Evolutionary conservation across 2,888 invertebrate species (phyloP).

Genomic region (Cephus nigrinus): DNA sequence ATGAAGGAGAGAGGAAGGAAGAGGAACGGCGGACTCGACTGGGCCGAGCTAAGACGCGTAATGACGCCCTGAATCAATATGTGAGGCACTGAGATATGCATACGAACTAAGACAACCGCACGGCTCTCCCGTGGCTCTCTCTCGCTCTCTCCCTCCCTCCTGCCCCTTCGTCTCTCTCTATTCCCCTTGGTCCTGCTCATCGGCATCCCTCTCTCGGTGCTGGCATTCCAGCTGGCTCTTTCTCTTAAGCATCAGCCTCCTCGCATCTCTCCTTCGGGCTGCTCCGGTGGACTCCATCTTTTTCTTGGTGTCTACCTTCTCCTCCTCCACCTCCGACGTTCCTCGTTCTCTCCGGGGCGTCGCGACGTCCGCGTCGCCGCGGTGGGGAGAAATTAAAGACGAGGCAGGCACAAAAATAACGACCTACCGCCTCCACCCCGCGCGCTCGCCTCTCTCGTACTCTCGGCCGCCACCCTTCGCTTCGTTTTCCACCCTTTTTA

Average conservation of each 20-base stretch:
- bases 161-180: not conserved
- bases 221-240: constrained; percentile 24
- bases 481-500: constrained; percentile 18
- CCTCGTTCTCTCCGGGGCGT: constrained; percentile 28
- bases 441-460: constrained; percentile 16
- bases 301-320: not conserved
- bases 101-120: constrained; percentile 65
- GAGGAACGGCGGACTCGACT: constrained; percentile 15
- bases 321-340: not conserved
- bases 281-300: not conserved
- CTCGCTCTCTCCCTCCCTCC: not conserved
- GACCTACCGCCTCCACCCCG: constrained; percentile 55
- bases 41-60: constrained; percentile 64
- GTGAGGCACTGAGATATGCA: constrained; percentile 66
- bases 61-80: constrained; percentile 67
- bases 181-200: not conserved
- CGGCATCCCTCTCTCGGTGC: not conserved
- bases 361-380: constrained; percentile 39
- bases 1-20: not conserved
- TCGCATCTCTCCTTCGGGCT: not conserved
- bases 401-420: constrained; percentile 67
- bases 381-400: constrained; percentile 65
- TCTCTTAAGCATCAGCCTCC: not conserved
- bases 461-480: constrained; percentile 18
- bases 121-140: constrained; percentile 24